Base-by-base conservation (phyloP, 1,140 invertebrate species). In the Drosophila eugracilis region DNA sequence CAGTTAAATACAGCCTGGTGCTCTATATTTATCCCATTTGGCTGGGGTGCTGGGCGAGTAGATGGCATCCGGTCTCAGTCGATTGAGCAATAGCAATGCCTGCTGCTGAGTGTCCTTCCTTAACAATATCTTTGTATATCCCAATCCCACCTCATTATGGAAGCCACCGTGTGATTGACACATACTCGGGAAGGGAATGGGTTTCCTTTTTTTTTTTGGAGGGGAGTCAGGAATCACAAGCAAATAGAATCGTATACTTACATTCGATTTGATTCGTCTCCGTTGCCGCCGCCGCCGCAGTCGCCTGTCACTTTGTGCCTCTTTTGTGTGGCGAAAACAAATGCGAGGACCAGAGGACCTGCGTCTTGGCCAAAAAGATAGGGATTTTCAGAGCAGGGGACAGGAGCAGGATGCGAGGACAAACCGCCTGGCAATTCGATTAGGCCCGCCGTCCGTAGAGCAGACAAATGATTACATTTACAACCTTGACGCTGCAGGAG, bases 161-260 rank as follows among this genome's bases (percentile, higher is more conserved):
- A 49, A 55, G 53, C 76, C 66, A 36, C 54, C 58, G 67, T 85
- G 81, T 86, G 80, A 86, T 86, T 86, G 80, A 85, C 66, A 77
- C 50, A 36, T 37, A 47, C 15, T 24, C 2, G 7, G 30, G 0
- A 12, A 15, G 0, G 6, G 21, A 7, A 32, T 9, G 15, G 22
- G 50, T 15, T 24, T 36, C n/a, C n/a, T n/a, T n/a, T n/a, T n/a
- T n/a, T n/a, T n/a, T n/a, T n/a, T n/a, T n/a, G 26, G 34, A 12
- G 12, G 22, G 39, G 44, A 62, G 65, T 59, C 53, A 52, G 59
- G 71, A 67, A 74, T 78, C 60, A 83, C 26, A 15, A 69, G 42
- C 49, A 70, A 70, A 70, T 70, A 48, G 50, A 70, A 67, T 66
- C 26, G 34, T 66, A 44, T 58, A 62, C 44, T 62, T 45, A 75